Base-by-base conservation (phyloP, 2,888 invertebrate species). In the Meiosimyza platycephala region DNA sequence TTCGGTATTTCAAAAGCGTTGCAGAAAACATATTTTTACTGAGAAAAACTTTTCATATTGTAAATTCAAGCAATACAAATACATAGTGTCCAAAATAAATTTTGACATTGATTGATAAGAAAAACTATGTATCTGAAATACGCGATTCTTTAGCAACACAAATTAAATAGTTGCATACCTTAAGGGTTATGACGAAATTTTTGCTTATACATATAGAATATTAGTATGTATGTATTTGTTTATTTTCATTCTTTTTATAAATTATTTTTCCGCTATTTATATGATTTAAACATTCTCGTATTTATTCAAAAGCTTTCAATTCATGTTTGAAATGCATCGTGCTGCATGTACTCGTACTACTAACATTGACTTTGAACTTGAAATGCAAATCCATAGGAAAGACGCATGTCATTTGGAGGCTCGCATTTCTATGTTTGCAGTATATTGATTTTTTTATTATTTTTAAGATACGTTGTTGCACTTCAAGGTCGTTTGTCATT, bases 21-120 rank as follows among this genome's bases (percentile, higher is more conserved):
- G 52, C 62, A 63, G 18, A 71, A 71, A 71, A 71, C 71, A 71
- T 71, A 59, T 12, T 18, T 65, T 59, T 22, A 16, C 28, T 71
- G 71, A 57, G 65, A 71, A 64, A 64, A 64, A 64, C 16, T 11
- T 11, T 28, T 28, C 4, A 28, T 28, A 28, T 28, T 28, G 28
- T 28, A 28, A 28, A 28, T 28, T 28, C 28, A 4, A 4, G 28
- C 28, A 28, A 28, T 28, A 28, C 2, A 28, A 28, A 28, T n/a
- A n/a, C n/a, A n/a, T 28, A 28, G 28, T 28, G 28, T 3, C 4
- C 28, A 28, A 28, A 28, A 28, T 28, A 28, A 28, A 3, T 28
- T 3, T 28, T 28, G 28, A 3, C 28, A 28, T 28, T 28, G 28
- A 3, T 28, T 4, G 28, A 28, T 28, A 28, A 28, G 28, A 28